These are phyloP conservation scores for Pollenia amentaria DNA, from an alignment of 2,888 invertebrate genomes.

Conservation along the genomic window DNA sequence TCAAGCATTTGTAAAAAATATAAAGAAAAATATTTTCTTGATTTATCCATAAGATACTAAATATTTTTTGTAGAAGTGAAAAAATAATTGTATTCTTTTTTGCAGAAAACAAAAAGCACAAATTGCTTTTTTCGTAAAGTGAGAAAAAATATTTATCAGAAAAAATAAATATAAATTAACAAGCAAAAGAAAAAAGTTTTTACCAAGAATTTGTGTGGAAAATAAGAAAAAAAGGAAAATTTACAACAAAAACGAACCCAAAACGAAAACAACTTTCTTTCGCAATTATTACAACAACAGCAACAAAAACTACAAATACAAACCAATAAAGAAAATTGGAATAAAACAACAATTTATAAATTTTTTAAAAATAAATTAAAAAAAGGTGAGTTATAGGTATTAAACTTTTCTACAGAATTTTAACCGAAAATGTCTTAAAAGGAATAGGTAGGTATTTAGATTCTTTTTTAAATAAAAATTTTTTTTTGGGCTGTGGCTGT, in stretches of 20 bases:
- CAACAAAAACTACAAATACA: slow-evolving; percentile 30
- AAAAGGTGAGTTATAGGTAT: slow-evolving; percentile 44
- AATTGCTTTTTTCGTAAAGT: slow-evolving; percentile 55
- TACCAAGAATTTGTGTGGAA: slow-evolving; percentile 65
- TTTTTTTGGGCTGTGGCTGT: slow-evolving; percentile 72
- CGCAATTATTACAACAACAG: slow-evolving; percentile 32
- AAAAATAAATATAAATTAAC: slow-evolving; percentile 46
- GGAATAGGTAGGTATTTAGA: not conserved
- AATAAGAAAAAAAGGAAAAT: slow-evolving; percentile 28
- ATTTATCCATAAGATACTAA: slow-evolving; percentile 49
- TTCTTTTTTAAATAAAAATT: slow-evolving; percentile 32
- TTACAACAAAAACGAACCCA: slow-evolving; percentile 48
- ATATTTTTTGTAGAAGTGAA: slow-evolving; percentile 48
- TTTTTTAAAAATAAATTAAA: slow-evolving; percentile 37
- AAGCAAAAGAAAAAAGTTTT: slow-evolving; percentile 56
- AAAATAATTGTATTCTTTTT: slow-evolving; percentile 19
- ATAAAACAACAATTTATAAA: slow-evolving; percentile 37
- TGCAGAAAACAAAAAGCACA: slow-evolving; percentile 54
- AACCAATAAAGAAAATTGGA: slow-evolving; percentile 37
- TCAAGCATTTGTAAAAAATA: slow-evolving; percentile 33
- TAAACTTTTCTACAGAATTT: not conserved
- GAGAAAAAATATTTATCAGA: slow-evolving; percentile 28
- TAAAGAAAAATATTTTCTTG: slow-evolving; percentile 39
- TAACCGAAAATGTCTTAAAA: not conserved
- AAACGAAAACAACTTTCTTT: slow-evolving; percentile 69